Conservation (phyloP, 2,113 vertebrate genomes). For the Leptodactylus fuscus region DNA sequence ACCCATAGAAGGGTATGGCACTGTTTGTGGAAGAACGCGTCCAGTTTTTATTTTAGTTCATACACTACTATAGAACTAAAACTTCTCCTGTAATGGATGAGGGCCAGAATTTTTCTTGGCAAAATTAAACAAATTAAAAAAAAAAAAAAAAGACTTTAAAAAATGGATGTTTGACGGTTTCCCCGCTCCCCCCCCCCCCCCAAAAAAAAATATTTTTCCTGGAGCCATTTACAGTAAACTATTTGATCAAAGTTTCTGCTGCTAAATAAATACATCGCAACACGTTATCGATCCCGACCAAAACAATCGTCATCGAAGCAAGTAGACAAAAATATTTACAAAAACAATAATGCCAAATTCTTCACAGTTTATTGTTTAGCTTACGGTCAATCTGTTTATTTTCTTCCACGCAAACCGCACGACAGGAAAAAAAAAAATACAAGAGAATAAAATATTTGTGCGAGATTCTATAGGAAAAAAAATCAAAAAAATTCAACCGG, state of each 20-base stretch:
- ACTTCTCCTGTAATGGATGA: not conserved
- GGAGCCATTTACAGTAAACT: not conserved
- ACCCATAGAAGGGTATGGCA: too few species aligned
- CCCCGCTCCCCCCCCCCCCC: not conserved
- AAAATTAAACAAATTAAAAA: not conserved
- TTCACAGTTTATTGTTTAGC: slow-evolving; percentile 39
- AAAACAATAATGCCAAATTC: slow-evolving; percentile 1
- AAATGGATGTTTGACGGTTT: not conserved
- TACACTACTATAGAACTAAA: too few species aligned
- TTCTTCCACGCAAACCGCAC: slow-evolving; percentile 34
- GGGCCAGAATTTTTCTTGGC: not conserved
- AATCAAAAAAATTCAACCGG: slow-evolving; percentile 12
- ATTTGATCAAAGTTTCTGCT: not conserved
- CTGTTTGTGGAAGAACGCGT: too few species aligned
- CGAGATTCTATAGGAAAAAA: slow-evolving; percentile 17
- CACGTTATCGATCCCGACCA: slow-evolving; percentile 15
- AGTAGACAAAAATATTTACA: slow-evolving; percentile 20
- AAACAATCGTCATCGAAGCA: not conserved
- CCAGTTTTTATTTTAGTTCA: too few species aligned
- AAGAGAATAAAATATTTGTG: not conserved
- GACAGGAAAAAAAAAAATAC: not conserved
- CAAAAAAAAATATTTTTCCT: not conserved
- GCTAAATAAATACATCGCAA: not conserved
- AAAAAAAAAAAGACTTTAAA: not conserved
- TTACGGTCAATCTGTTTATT: slow-evolving; percentile 54